Percentiles rank a stretch among this genome's conserved stretches.
These are phyloP conservation scores for Ariolimax columbianus DNA, from an alignment of 2,888 invertebrate genomes.

Conservation along the genomic window DNA sequence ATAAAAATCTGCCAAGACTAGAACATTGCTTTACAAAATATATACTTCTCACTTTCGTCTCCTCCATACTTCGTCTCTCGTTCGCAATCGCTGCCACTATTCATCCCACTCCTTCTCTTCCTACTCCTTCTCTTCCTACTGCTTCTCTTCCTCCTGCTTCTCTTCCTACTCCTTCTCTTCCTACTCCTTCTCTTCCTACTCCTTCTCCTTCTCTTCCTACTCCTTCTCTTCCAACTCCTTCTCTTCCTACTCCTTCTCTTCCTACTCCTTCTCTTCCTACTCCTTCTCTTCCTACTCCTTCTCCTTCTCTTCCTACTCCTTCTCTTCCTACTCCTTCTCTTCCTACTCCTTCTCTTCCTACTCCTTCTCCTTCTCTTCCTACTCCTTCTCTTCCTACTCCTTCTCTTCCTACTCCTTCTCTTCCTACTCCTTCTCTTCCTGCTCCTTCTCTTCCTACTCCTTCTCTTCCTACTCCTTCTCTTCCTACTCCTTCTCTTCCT, in stretches of 20 bases:
- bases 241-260: not conserved
- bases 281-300: not conserved
- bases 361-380: constrained; percentile 12
- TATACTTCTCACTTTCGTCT: too few species aligned
- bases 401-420: not conserved
- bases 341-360: constrained; percentile 11
- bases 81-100: too few species aligned
- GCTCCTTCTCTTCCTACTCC: not conserved
- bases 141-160: too few species aligned
- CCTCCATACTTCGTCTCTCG: too few species aligned
- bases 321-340: constrained; percentile 9
- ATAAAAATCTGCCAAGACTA: too few species aligned
- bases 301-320: not conserved
- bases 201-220: constrained; percentile 14
- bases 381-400: constrained; percentile 1
- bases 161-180: constrained; percentile 26
- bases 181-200: constrained; percentile 29
- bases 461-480: constrained; percentile 27
- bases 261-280: not conserved
- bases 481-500: constrained; percentile 15
- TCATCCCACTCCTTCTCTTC: not conserved
- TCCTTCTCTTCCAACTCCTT: constrained; percentile 16
- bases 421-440: too few species aligned
- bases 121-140: constrained; percentile 8
- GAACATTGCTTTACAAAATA: too few species aligned